Conservation (phyloP, 2,797 vertebrate genomes). For the Pseudomugil gertrudae region DNA sequence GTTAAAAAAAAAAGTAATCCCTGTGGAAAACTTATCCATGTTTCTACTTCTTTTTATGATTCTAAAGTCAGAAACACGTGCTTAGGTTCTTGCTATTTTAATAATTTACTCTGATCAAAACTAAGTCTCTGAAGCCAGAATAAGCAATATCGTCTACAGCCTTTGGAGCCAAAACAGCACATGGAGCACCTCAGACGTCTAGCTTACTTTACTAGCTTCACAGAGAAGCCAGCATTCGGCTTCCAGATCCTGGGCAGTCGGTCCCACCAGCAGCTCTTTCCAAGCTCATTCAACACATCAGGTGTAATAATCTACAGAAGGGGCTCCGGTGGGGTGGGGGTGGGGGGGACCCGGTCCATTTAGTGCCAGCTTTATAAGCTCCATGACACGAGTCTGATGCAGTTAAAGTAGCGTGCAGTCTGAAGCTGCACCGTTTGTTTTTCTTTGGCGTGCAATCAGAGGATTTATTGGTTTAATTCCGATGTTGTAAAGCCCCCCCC, state of each 20-base stretch:
- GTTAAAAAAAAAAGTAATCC: neutral
- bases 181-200: constrained; percentile 76
- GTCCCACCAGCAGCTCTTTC: constrained; percentile 62
- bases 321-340: constrained; percentile 46
- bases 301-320: constrained; percentile 71
- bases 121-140: constrained; percentile 53
- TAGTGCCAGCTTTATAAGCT: constrained; percentile 33
- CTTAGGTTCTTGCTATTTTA: constrained; percentile 43
- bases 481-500: constrained; percentile 45
- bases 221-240: constrained; percentile 61
- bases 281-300: constrained; percentile 76
- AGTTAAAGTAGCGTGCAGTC: constrained; percentile 41
- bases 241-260: constrained; percentile 58
- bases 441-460: constrained; percentile 64
- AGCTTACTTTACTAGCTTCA: constrained; percentile 69
- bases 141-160: constrained; percentile 66
- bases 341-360: too few species aligned
- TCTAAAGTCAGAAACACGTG: constrained; percentile 35
- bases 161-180: constrained; percentile 63
- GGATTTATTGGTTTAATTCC: constrained; percentile 67
- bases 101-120: constrained; percentile 58
- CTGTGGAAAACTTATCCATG: neutral
- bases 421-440: constrained; percentile 52
- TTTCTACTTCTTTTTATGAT: constrained; percentile 15
- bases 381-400: constrained; percentile 27